phyloP scores from a whole-genome alignment of 1,140 invertebrate genomes.

The Neomicropteryx cornuta region DNA sequence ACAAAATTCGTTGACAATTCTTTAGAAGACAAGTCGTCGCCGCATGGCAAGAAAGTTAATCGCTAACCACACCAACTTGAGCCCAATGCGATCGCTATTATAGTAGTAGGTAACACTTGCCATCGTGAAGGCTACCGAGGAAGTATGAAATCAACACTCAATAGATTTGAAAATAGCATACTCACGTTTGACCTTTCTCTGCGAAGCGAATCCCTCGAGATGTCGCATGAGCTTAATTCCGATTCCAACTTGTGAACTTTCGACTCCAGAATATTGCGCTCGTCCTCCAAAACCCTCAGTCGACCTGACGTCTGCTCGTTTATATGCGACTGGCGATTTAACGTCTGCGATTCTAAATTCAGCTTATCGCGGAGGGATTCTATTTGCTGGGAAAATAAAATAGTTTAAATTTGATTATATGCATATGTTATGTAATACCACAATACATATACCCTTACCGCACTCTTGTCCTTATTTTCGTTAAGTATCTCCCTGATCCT shows the following conservation, averaged over 20 bases:
- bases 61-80: no score
- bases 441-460: constrained; percentile 42
- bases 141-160: no score
- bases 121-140: no score
- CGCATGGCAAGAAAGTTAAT: no score
- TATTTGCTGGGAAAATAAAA: constrained; percentile 45
- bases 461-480: constrained; percentile 62
- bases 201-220: constrained; percentile 49
- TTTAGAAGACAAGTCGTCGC: no score
- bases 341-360: constrained; percentile 45
- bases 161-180: constrained; percentile 8
- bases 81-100: no score
- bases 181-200: constrained; percentile 54
- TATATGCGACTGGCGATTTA: constrained; percentile 49
- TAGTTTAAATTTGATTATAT: constrained; percentile 11
- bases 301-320: constrained; percentile 49
- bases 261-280: constrained; percentile 51
- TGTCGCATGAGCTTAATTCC: constrained; percentile 52
- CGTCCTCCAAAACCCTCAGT: constrained; percentile 54
- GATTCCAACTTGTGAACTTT: constrained; percentile 60
- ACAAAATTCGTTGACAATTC: no score
- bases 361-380: constrained; percentile 58
- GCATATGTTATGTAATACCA: no score
- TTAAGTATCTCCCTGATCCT: constrained; percentile 59
- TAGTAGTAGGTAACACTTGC: no score